Evolutionary conservation across 2,797 vertebrate species (phyloP), one percentile per base, ranked within the genome.

Genomic region (Danionella dracula): DNA sequence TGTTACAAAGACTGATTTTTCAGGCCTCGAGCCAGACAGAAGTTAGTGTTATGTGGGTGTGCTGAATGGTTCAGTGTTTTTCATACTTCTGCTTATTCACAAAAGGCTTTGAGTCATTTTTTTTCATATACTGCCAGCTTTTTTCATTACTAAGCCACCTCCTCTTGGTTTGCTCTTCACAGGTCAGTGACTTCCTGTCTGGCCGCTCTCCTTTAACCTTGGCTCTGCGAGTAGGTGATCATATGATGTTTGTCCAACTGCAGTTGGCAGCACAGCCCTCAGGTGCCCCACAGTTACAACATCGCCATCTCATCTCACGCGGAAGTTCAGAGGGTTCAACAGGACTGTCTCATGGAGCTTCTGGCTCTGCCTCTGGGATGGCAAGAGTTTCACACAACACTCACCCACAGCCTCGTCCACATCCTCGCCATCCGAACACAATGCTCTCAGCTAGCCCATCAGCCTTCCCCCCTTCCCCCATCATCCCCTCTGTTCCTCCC

Each of bases 131-230:
- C 12, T 34, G n/a, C n/a, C n/a, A n/a, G n/a, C n/a, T 38, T 57
- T 62, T 31, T 44, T 1, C 56, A 72, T 71, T 66, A 59, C 57
- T 74, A 69, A 74, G 41, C 57, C 65, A 66, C 56, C 65, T 37
- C 2, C 57, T 77, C 35, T 76, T 87, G 0, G 84, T 87, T 15
- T 90, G 85, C 0, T 91, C 64, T 79, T 65, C 55, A 7, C 85
- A 97, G 95, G 95, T 98, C 88, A 97, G 94, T 41, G 96, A 98
- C 83, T 97, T 99, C 86, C 83, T 98, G 83, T 98, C 94, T 0
- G 96, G 96, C 46, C 93, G 95, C 50, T 98, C 94, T 0, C 96
- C 96, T 0, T 87, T 98, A 82, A 98, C 96, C 48, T 86, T 98
- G 79, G 96, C 95, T 0, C 87, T 98, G 72, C 91, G 95, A 0